Evolutionary conservation across 1,140 invertebrate genomes (phyloP).

Genomic region (Sminthurinus signatus): DNA sequence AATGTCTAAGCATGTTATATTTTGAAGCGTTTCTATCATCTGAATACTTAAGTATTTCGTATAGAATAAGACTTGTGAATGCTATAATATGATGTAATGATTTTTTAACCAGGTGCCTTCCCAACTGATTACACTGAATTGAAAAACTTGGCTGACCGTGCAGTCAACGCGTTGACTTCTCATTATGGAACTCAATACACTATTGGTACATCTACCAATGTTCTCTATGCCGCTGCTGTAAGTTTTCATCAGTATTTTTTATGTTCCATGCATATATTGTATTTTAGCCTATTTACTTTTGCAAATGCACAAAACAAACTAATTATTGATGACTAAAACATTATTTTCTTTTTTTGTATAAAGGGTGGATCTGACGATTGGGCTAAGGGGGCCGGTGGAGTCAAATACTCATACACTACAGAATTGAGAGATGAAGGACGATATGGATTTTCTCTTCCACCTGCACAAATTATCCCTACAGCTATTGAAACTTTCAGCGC

Average conservation of each 20-base stretch:
- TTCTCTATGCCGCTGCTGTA: background rate
- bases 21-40: no score
- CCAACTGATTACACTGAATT: background rate
- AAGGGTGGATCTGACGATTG: constrained; percentile 51
- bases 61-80: no score
- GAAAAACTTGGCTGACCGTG: background rate
- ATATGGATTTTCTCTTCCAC: constrained; percentile 53
- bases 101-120: no score
- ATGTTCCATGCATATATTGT: no score
- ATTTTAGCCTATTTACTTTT: no score
- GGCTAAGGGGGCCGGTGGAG: constrained; percentile 12
- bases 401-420: constrained; percentile 49
- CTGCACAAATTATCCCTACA: constrained; percentile 47
- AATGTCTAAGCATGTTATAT: no score
- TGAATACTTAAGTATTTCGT: no score
- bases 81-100: no score
- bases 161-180: background rate
- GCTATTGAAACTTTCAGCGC: constrained; percentile 47
- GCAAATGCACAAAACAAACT: no score
- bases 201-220: background rate
- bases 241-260: no score
- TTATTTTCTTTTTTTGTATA: no score
- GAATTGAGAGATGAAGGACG: constrained; percentile 51
- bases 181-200: constrained; percentile 9
- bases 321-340: no score